Conservation (phyloP, 2,113 vertebrate genomes). For the Menura novaehollandiae region DNA sequence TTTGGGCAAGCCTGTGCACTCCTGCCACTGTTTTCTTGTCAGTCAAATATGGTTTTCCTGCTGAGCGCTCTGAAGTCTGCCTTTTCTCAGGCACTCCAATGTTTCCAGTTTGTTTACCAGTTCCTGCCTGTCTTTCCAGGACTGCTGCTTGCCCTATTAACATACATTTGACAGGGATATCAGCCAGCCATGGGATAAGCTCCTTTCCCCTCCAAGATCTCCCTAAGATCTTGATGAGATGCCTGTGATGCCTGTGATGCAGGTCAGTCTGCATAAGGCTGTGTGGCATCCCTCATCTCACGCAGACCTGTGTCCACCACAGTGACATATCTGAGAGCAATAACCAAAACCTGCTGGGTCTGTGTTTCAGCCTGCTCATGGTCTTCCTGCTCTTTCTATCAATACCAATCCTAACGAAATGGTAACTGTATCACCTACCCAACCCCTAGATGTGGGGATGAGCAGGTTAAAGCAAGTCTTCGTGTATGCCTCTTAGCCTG, state of each 20-base stretch:
- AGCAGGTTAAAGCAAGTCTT: neutral
- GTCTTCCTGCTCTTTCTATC: neutral
- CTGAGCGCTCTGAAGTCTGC: neutral
- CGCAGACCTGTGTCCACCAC: rapidly evolving
- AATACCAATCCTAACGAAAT: neutral
- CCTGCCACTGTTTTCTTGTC: neutral
- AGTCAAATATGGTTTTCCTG: neutral
- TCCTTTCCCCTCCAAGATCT: neutral
- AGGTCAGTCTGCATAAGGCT: neutral
- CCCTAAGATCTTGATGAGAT: too few species aligned
- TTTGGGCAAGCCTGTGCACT: neutral
- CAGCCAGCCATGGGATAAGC: neutral
- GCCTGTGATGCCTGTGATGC: neutral
- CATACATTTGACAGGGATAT: neutral
- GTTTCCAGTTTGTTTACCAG: neutral
- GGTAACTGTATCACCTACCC: neutral
- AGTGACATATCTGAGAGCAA: neutral
- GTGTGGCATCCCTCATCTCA: neutral
- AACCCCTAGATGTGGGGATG: neutral
- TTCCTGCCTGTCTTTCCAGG: neutral
- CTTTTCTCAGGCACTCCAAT: neutral
- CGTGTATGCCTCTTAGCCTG: rapidly evolving
- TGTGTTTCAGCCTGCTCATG: neutral
- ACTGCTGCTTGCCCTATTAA: neutral
- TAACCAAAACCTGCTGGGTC: neutral